Evolutionary conservation across 2,888 invertebrate genomes (phyloP), one percentile per base, ranked within the genome.

Genomic region (Alentia gelatinosa): DNA sequence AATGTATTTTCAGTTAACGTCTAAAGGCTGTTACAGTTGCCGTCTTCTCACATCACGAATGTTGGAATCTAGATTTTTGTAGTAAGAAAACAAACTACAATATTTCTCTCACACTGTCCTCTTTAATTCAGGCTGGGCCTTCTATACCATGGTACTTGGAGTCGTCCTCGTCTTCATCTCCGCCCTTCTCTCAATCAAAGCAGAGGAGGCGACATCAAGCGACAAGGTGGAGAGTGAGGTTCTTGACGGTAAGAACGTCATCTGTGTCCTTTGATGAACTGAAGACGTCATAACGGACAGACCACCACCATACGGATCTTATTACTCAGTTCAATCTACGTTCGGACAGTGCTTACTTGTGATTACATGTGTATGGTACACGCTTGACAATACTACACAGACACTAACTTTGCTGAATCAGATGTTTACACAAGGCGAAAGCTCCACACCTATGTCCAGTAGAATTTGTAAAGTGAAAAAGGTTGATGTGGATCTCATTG

Each of bases 211-310:
- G 0, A 98, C 98, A 40, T 97, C 98, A 94, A 98, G 98, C 26
- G 97, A 98, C 94, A 97, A 98, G 94, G 98, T 98, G 0, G 98
- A 98, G 94, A 97, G 98, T 92, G 97, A 98, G 94, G 97, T 98
- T 94, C 97, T 98, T 94, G 98, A 98, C 94, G 98, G 98, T 26
- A 98, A 98, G 94, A 98, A 97, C 91, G 97, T 98, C 40, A 98
- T 98, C 91, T 98, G 98, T 95, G 96, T 98, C 92, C 97, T 97
- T 91, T 97, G 96, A 35, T 79, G 15, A 23, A 35, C 3, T 79
- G 19, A 79, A 37, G 39, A 39, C 39, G 79, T 79, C 37, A 35
- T 35, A 39, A 33, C n/a, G 56, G 19, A 19, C 56, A 56, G 56
- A 19, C 56, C 56, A 9, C 12, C n/a, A 7, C 15, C 15, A 7